These are phyloP conservation scores for Enteromius anoplus DNA, from an alignment of 2,797 vertebrate species.

Conservation along the genomic window DNA sequence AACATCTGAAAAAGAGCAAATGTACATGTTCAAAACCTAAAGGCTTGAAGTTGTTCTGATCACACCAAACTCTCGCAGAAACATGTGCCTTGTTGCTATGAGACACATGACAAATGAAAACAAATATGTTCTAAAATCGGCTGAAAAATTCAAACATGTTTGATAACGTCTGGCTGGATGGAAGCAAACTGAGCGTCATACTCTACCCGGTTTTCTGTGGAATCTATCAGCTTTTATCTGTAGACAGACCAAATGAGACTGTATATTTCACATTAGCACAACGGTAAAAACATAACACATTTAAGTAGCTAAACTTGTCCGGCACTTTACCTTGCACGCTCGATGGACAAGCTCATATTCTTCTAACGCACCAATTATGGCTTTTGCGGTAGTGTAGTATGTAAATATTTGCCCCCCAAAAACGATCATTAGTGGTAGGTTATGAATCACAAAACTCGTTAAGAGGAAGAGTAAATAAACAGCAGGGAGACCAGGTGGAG, in stretches of 20 bases:
- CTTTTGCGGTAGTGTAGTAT: background rate
- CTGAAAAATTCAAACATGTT: too few species aligned
- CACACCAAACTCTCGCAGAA: too few species aligned
- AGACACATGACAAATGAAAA: too few species aligned
- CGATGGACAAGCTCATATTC: constrained; percentile 22
- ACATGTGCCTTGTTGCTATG: too few species aligned
- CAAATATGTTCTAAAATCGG: too few species aligned
- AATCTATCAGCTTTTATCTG: too few species aligned
- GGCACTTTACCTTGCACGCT: background rate
- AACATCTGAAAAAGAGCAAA: background rate
- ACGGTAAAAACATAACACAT: background rate
- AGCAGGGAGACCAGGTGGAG: constrained; percentile 57
- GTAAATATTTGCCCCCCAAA: constrained; percentile 74
- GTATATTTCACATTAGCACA: background rate
- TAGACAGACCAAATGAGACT: background rate
- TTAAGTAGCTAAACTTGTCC: constrained; percentile 12
- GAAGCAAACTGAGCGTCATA: too few species aligned
- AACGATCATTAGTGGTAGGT: constrained; percentile 67
- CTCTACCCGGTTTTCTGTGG: too few species aligned
- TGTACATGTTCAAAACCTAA: background rate
- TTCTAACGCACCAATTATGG: constrained; percentile 7
- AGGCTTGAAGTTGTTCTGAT: too few species aligned
- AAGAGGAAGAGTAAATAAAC: constrained; percentile 78
- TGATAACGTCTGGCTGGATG: too few species aligned
- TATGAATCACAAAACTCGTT: constrained; percentile 77